Percentiles rank a stretch among this genome's conserved stretches.
Conservation (phyloP, 2,888 invertebrate genomes). For the Agonopterix subpropinquella region DNA sequence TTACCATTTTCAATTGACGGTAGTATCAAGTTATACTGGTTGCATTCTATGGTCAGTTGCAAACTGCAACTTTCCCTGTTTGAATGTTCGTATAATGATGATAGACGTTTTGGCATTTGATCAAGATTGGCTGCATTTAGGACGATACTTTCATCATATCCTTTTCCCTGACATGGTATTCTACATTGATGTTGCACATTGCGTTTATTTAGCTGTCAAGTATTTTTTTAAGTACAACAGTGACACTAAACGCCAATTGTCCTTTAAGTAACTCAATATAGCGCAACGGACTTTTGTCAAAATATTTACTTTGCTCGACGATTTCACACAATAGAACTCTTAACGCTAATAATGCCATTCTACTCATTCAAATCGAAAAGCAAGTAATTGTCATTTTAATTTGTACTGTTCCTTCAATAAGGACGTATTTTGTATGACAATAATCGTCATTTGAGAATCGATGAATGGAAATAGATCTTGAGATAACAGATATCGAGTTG, state of each 20-base stretch:
- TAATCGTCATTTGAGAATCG: conserved; percentile 41
- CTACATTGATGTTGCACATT: conserved; percentile 2
- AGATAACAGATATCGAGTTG: conserved; percentile 60
- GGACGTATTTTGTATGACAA: conserved; percentile 34
- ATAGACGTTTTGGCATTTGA: conserved; percentile 35
- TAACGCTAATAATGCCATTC: conserved; percentile 63
- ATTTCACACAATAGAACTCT: conserved; percentile 50
- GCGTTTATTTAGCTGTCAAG: background rate
- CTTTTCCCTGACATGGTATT: background rate
- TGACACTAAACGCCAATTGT: conserved; percentile 46
- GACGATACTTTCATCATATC: conserved; percentile 1
- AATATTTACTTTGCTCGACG: conserved; percentile 66
- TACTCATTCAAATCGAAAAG: conserved; percentile 40
- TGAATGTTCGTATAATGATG: conserved; percentile 8
- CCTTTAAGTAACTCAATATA: conserved; percentile 63
- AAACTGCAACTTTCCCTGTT: conserved; percentile 24
- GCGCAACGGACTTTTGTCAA: conserved; percentile 67
- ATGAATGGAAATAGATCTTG: conserved; percentile 41
- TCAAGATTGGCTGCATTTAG: conserved; percentile 25
- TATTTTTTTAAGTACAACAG: conserved; percentile 29
- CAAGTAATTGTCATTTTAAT: conserved; percentile 65
- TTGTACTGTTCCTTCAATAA: conserved; percentile 35
- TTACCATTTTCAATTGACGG: background rate
- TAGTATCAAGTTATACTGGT: conserved; percentile 1
- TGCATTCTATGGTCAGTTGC: conserved; percentile 25